Percentiles rank a stretch among this genome's conserved stretches.
Evolutionary conservation across 2,797 vertebrate species (phyloP).

Genomic region (Myotis planiceps): DNA sequence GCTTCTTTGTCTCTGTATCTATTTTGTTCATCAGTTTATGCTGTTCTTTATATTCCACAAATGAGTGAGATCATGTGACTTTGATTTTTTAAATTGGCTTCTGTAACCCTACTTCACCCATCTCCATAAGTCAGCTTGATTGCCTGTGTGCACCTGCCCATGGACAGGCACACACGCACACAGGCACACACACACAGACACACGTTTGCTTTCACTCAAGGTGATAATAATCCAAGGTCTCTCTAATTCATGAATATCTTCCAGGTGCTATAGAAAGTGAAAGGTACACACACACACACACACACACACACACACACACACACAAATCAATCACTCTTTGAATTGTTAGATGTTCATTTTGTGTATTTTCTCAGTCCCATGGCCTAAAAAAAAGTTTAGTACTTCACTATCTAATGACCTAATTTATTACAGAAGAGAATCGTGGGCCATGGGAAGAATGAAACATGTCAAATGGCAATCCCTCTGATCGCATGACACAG

Average conservation of each 20-base stretch:
- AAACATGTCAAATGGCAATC: background rate
- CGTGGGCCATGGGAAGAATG: background rate
- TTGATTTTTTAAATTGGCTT: background rate
- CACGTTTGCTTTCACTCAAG: background rate
- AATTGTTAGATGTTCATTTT: background rate
- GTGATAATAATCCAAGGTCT: background rate
- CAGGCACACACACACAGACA: background rate
- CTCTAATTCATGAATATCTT: background rate
- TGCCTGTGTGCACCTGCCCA: background rate
- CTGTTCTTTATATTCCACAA: too few relatives aligned
- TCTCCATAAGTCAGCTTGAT: background rate
- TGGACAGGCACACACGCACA: background rate
- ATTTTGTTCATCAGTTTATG: too few relatives aligned
- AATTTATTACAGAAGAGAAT: slow-evolving; percentile 21
- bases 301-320: background rate
- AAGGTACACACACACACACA: background rate
- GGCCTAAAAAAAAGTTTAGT: background rate
- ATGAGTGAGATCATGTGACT: too few relatives aligned
- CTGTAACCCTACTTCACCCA: background rate
- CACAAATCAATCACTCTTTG: background rate
- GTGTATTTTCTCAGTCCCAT: background rate
- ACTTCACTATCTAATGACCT: background rate
- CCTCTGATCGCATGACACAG: background rate
- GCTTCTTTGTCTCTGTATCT: too few relatives aligned
- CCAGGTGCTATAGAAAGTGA: background rate